Evolutionary conservation across 2,113 vertebrate species (phyloP), one percentile per base, ranked within the genome.

Genomic region (Hippocampus comes): DNA sequence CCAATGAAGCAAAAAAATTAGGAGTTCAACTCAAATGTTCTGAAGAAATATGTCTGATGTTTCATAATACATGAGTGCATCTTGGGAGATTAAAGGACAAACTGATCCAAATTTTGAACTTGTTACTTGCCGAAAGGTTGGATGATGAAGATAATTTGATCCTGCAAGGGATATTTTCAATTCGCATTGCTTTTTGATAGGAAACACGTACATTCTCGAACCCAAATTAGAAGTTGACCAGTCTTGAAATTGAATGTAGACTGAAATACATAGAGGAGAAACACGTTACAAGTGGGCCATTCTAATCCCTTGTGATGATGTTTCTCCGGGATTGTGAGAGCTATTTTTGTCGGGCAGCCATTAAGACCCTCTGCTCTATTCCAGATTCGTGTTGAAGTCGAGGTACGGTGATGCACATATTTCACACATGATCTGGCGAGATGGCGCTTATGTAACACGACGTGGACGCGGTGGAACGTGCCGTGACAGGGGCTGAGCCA

Each of bases 281-380:
- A 30, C 14, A 61, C 41, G 66, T 72, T 60, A 78, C 78, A 88
- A 84, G 85, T 81, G 76, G 80, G 82, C 46, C 85, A 79, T 76
- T 60, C 67, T 5, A 59, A 46, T 67, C 84, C 48, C 82, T 59
- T 69, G 70, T 73, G 78, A 76, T 48, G 68, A 74, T 70, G 78
- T 56, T 88, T 82, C 84, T 64, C 76, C 63, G 77, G 79, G 82
- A 88, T 86, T 88, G 89, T 82, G 51, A 41, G 75, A 82, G 80
- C 86, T 88, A 87, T 90, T 89, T 84, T 5, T 71, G 75, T 71
- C 68, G 20, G 68, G 80, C 80, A 72, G 70, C 61, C 71, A 5
- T 49, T 25, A 30, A 72, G 56, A 11, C 55, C 4, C 30, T 77
- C 51, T 71, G 0, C 65, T 78, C 0, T 61, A 23, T 60, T 78